phyloP scores from a whole-genome alignment of 2,888 invertebrate species.

The Dorcus hopei region DNA sequence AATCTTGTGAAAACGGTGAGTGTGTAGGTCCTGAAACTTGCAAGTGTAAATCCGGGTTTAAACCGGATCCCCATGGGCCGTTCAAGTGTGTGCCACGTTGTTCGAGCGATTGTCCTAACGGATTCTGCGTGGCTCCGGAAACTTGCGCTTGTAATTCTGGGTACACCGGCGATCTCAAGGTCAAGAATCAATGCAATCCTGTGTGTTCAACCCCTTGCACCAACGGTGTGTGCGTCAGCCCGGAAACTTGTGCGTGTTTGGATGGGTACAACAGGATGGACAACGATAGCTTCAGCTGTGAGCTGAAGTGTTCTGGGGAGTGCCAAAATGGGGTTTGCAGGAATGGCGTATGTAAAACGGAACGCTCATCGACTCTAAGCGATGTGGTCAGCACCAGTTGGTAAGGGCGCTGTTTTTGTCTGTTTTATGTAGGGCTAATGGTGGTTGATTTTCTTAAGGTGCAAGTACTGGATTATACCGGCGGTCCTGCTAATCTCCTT shows the following conservation, averaged over 20 bases:
- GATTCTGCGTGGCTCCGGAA: slow-evolving; percentile 40
- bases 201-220: slow-evolving; percentile 22
- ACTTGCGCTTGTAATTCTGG: slow-evolving; percentile 39
- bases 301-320: slow-evolving; percentile 5
- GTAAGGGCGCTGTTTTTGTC: not conserved
- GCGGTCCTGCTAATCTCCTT: too few species aligned
- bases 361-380: too few species aligned
- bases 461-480: too few species aligned
- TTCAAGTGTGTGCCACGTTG: slow-evolving; percentile 25
- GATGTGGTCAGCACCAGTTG: not conserved
- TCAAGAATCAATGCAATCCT: slow-evolving; percentile 26
- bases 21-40: slow-evolving; percentile 25
- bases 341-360: slow-evolving; percentile 15
- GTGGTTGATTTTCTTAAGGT: too few species aligned
- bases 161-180: slow-evolving; percentile 18
- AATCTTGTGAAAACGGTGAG: slow-evolving; percentile 18
- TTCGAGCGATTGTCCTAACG: slow-evolving; percentile 39
- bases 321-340: slow-evolving; percentile 18
- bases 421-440: not conserved
- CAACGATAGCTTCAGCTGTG: slow-evolving; percentile 10
- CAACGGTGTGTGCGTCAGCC: slow-evolving; percentile 40
- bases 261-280: not conserved
- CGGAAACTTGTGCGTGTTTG: slow-evolving; percentile 1
- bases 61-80: not conserved
- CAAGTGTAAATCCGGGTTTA: slow-evolving; percentile 14